Conservation (phyloP, 2,888 invertebrate genomes). For the Baronia brevicornis region DNA sequence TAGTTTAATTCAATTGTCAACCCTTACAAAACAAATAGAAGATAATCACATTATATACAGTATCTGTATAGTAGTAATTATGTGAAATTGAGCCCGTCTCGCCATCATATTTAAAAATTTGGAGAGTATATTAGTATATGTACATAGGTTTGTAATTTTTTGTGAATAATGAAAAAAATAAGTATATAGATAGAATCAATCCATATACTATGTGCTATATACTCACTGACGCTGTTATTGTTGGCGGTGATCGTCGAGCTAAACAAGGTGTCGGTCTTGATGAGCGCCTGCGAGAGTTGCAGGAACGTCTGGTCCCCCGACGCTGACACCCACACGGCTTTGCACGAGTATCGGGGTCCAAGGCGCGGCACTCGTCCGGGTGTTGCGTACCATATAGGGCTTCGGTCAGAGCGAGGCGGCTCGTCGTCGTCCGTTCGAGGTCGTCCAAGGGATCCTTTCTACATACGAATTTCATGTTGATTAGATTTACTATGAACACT, state of each 20-base stretch:
- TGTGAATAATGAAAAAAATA: too few species aligned
- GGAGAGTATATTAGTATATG: too few species aligned
- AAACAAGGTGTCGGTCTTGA: slow-evolving; percentile 91
- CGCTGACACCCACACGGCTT: slow-evolving; percentile 95
- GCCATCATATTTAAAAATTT: too few species aligned
- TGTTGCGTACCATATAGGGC: slow-evolving; percentile 81
- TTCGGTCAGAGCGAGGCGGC: slow-evolving; percentile 48
- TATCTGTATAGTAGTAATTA: too few species aligned
- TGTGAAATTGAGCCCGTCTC: too few species aligned
- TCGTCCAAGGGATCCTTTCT: slow-evolving; percentile 77
- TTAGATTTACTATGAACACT: too few species aligned
- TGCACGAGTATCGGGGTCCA: slow-evolving; percentile 89
- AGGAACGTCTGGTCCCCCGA: slow-evolving; percentile 97
- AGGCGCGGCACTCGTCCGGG: slow-evolving; percentile 86
- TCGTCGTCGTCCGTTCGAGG: slow-evolving; percentile 56
- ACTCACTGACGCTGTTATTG: slow-evolving; percentile 85
- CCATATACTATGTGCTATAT: background rate
- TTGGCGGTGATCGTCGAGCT: slow-evolving; percentile 94
- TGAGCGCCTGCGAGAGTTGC: slow-evolving; percentile 93
- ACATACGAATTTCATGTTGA: slow-evolving; percentile 13
- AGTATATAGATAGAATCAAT: background rate
- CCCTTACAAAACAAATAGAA: too few species aligned
- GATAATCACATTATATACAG: too few species aligned
- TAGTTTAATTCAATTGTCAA: too few species aligned
- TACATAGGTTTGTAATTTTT: too few species aligned